phyloP scores from a whole-genome alignment of 2,113 vertebrate species.

The Smithornis capensis region DNA sequence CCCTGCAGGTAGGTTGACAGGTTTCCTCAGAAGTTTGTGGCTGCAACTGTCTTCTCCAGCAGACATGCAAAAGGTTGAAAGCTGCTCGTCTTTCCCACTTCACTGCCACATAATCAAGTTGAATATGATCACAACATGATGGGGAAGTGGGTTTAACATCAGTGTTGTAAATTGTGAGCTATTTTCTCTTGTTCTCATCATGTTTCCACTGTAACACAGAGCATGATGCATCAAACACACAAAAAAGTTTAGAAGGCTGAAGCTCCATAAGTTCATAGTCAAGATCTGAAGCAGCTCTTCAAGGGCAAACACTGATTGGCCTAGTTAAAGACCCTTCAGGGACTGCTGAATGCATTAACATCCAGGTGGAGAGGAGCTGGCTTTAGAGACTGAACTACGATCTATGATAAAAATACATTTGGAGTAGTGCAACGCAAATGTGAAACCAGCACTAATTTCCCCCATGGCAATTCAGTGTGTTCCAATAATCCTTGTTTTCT shows the following conservation, averaged over 20 bases:
- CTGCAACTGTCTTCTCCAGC: background rate
- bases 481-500: background rate
- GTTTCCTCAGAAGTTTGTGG: background rate
- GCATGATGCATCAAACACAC: background rate
- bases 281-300: background rate
- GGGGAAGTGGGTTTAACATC: background rate
- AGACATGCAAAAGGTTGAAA: background rate
- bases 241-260: background rate
- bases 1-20: background rate
- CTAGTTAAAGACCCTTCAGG: background rate
- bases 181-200: background rate
- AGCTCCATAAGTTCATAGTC: background rate
- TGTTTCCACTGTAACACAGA: background rate
- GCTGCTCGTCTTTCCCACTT: background rate
- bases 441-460: background rate
- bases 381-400: background rate
- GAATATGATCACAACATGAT: background rate
- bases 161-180: background rate
- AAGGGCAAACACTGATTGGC: background rate
- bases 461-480: background rate
- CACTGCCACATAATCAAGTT: background rate
- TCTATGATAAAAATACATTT: background rate
- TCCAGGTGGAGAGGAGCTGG: background rate
- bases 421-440: background rate
- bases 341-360: background rate